Conservation (phyloP, 2,113 vertebrate species). For the Neogobius melanostomus region DNA sequence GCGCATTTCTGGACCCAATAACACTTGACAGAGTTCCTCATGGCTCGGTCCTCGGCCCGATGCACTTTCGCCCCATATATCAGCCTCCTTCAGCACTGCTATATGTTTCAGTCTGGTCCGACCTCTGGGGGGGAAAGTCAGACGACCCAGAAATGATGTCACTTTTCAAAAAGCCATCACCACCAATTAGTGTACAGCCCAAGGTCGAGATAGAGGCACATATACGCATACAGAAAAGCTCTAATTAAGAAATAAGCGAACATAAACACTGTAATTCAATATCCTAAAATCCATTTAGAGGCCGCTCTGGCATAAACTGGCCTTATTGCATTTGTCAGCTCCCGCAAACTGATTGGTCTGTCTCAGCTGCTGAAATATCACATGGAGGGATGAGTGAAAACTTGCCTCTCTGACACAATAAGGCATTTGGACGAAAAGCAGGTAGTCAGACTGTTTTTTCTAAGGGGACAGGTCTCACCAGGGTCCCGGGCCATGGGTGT, state of each 20-base stretch:
- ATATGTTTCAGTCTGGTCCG: conserved; percentile 48
- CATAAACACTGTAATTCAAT: conserved; percentile 75
- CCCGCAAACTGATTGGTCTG: conserved; percentile 56
- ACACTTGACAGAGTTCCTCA: conserved; percentile 23
- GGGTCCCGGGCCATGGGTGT: conserved; percentile 50
- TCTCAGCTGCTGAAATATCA: conserved; percentile 64
- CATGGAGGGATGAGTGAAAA: conserved; percentile 69
- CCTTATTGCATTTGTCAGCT: conserved; percentile 70
- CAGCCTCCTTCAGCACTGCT: conserved; percentile 32
- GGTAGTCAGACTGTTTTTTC: conserved; percentile 52
- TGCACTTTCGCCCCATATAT: conserved; percentile 14
- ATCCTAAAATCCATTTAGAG: conserved; percentile 71
- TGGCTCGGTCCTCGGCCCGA: not conserved
- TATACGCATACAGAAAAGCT: conserved; percentile 34
- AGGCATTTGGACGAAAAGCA: conserved; percentile 33
- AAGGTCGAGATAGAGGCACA: conserved; percentile 47
- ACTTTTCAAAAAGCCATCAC: conserved; percentile 74
- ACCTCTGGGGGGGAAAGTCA: conserved; percentile 65
- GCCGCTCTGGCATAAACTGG: conserved; percentile 59
- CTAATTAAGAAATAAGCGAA: conserved; percentile 73
- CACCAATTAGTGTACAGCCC: conserved; percentile 64
- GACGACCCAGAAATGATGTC: conserved; percentile 70
- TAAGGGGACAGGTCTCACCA: conserved; percentile 48
- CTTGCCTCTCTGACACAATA: conserved; percentile 63
- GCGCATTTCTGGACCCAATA: conserved; percentile 13